A percentile compares a stretch with the other conserved stretches of the same genome.
Conservation (phyloP, 64 coral and sea anemone species). For the Dendronephthya gigantea region DNA sequence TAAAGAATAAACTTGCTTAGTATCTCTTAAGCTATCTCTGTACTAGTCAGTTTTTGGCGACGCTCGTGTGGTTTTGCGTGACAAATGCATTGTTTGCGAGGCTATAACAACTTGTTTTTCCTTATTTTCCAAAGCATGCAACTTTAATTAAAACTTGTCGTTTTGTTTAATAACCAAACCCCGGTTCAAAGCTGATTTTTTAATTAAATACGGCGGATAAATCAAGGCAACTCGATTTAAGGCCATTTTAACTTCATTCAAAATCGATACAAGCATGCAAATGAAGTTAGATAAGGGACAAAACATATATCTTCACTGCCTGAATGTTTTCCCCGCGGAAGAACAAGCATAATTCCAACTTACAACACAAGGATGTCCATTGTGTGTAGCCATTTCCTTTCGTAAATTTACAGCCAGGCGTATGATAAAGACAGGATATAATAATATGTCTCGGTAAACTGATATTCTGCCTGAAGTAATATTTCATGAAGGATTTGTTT, state of each 20-base stretch:
- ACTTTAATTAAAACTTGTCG: background rate
- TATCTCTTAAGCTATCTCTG: no score
- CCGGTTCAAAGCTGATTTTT: background rate
- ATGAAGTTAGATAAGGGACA: background rate
- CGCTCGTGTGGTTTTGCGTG: no score
- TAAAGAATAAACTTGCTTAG: no score
- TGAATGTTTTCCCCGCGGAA: background rate
- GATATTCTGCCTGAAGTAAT: background rate
- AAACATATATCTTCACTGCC: background rate
- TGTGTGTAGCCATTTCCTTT: background rate
- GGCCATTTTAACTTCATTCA: background rate
- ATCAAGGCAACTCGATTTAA: background rate
- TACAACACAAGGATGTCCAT: background rate
- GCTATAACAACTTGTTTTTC: background rate
- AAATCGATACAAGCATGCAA: background rate
- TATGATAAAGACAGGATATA: background rate
- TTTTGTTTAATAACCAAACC: background rate
- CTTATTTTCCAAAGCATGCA: background rate
- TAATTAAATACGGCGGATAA: background rate
- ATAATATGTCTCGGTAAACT: background rate
- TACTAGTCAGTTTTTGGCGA: no score
- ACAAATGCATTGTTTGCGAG: background rate
- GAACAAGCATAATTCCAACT: background rate
- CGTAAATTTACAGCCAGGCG: background rate
- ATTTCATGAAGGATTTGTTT: background rate